Percentiles rank a stretch among this genome's conserved stretches.
These are phyloP conservation scores for Paedocypris micromegethes DNA, from an alignment of 2,797 vertebrate genomes.

Conservation along the genomic window DNA sequence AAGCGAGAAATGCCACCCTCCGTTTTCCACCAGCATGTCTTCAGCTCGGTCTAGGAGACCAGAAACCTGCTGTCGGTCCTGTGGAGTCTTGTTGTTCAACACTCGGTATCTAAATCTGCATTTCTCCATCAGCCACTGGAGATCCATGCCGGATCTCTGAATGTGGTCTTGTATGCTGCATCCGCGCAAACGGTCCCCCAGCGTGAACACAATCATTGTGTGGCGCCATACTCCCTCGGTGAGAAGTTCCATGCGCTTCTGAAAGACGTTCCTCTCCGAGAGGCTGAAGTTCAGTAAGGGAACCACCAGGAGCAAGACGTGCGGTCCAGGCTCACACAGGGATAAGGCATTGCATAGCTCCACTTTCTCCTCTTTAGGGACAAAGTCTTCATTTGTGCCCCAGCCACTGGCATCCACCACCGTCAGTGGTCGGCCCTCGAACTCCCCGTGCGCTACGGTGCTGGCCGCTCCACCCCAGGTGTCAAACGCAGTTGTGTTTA, in stretches of 20 bases:
- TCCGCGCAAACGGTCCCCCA: conserved; percentile 46
- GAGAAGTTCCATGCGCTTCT: conserved; percentile 55
- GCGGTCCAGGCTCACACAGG: conserved; percentile 49
- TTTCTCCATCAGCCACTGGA: conserved; percentile 50
- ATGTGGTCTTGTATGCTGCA: conserved; percentile 46
- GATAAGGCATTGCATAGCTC: conserved; percentile 45
- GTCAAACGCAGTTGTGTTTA: conserved; percentile 45
- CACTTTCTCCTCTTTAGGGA: conserved; percentile 42
- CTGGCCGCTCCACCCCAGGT: conserved; percentile 50
- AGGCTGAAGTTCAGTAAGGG: conserved; percentile 52
- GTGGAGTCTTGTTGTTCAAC: conserved; percentile 48
- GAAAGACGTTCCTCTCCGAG: conserved; percentile 36
- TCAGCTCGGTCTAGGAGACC: conserved; percentile 50
- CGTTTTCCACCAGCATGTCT: conserved; percentile 52
- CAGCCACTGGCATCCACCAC: conserved; percentile 51
- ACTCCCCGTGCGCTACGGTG: conserved; percentile 13
- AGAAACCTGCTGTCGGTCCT: conserved; percentile 50
- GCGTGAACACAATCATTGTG: conserved; percentile 56
- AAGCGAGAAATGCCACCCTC: conserved; percentile 54
- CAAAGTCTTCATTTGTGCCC: conserved; percentile 41
- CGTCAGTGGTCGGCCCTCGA: conserved; percentile 31
- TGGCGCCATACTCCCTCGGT: conserved; percentile 56
- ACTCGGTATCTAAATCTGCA: conserved; percentile 49
- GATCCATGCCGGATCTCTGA: conserved; percentile 39
- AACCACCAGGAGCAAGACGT: conserved; percentile 51